Conservation (phyloP, 2,797 vertebrate species). For the Sebastes elongatus region DNA sequence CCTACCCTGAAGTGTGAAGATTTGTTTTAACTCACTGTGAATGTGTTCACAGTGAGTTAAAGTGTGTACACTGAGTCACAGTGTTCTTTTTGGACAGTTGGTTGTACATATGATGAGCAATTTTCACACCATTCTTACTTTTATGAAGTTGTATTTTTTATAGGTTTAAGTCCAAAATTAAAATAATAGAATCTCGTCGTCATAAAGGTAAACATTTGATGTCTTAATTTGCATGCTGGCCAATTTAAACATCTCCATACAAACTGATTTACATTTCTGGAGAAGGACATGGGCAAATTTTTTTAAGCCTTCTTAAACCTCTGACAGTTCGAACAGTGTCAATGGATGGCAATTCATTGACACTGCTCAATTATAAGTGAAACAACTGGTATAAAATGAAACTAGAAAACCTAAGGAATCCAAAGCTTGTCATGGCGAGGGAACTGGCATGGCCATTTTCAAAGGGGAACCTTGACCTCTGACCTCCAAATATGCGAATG, state of each 20-base stretch:
- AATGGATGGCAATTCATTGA: neutral
- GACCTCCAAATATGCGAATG: too few relatives aligned
- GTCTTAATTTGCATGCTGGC: neutral
- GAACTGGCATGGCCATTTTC: too few relatives aligned
- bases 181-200: neutral
- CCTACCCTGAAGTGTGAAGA: neutral
- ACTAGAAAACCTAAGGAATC: too few relatives aligned
- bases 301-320: neutral
- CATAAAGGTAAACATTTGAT: neutral
- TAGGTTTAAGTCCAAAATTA: neutral
- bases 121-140: neutral
- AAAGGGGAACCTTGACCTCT: too few relatives aligned
- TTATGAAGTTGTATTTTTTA: neutral
- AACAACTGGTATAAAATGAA: rapidly evolving
- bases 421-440: too few relatives aligned
- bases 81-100: neutral
- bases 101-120: neutral
- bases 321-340: too few relatives aligned
- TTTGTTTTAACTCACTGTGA: neutral
- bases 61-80: too few relatives aligned
- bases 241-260: neutral
- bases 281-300: neutral
- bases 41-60: neutral
- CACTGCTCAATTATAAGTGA: neutral
- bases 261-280: neutral